Evolutionary conservation across 2,113 vertebrate genomes (phyloP).

Genomic region (Tachysurus fulvidraco): DNA sequence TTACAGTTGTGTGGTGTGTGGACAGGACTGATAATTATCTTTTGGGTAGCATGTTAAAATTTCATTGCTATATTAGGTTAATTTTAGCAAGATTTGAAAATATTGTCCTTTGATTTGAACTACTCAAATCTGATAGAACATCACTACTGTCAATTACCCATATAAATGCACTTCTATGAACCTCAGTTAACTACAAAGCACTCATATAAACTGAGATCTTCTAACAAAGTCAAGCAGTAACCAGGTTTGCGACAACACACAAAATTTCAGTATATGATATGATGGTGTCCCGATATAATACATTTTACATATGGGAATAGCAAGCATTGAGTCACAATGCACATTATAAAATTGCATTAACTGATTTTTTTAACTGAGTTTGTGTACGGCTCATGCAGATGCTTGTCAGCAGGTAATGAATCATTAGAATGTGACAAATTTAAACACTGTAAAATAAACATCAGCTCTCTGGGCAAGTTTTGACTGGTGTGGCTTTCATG

Average conservation of each 20-base stretch:
- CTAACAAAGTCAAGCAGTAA: background rate
- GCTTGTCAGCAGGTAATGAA: background rate
- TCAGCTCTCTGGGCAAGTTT: background rate
- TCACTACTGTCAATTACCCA: background rate
- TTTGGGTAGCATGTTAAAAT: slow-evolving; percentile 9
- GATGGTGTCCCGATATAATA: background rate
- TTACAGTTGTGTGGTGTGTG: background rate
- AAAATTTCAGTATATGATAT: background rate
- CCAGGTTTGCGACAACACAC: background rate
- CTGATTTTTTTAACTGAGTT: background rate
- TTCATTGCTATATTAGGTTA: background rate
- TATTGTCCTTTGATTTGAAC: no score
- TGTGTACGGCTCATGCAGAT: background rate
- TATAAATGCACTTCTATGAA: background rate
- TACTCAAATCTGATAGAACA: background rate
- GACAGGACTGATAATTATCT: background rate
- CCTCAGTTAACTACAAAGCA: background rate
- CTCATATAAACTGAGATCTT: background rate
- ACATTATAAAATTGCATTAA: background rate
- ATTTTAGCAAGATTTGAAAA: background rate
- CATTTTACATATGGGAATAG: background rate
- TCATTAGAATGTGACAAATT: background rate
- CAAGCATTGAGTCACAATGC: background rate
- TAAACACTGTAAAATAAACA: background rate
- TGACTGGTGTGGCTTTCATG: background rate